Percentiles rank a stretch among this genome's conserved stretches.
These are phyloP conservation scores for Ethmia dodecea DNA, from an alignment of 2,888 invertebrate genomes.

Conservation along the genomic window DNA sequence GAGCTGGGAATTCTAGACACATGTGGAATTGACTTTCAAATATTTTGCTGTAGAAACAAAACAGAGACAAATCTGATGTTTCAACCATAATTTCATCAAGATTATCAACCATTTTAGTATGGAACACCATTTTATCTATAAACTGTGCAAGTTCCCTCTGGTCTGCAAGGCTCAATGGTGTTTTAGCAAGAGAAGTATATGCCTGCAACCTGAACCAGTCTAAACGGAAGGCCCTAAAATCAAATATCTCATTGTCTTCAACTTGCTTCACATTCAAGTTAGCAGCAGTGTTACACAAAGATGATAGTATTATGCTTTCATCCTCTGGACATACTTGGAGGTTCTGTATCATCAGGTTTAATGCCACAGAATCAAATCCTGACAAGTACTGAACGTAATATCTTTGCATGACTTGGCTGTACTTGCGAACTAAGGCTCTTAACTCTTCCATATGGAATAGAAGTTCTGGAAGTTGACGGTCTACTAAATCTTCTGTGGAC, in stretches of 20 bases:
- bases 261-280: constrained; percentile 95
- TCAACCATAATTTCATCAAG: constrained; percentile 97
- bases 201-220: constrained; percentile 99
- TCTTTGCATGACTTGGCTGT: constrained; percentile 97
- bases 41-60: constrained; percentile 97
- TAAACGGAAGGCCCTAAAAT: constrained; percentile 95
- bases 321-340: constrained; percentile 93
- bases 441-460: constrained; percentile 99
- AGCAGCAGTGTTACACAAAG: constrained; percentile 92
- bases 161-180: constrained; percentile 86
- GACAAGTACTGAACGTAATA: constrained; percentile 98
- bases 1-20: constrained; percentile 99
- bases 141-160: constrained; percentile 92
- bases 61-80: constrained; percentile 97
- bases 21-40: constrained; percentile 99
- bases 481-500: constrained; percentile 94
- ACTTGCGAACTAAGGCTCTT: constrained; percentile 94
- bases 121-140: constrained; percentile 97
- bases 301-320: constrained; percentile 95
- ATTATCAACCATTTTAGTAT: constrained; percentile 98
- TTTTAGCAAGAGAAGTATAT: constrained; percentile 91
- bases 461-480: constrained; percentile 96
- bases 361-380: constrained; percentile 95
- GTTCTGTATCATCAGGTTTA: constrained; percentile 91
- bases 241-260: constrained; percentile 96